Evolutionary conservation across 2,113 vertebrate genomes (phyloP).

Genomic region (Cariama cristata): DNA sequence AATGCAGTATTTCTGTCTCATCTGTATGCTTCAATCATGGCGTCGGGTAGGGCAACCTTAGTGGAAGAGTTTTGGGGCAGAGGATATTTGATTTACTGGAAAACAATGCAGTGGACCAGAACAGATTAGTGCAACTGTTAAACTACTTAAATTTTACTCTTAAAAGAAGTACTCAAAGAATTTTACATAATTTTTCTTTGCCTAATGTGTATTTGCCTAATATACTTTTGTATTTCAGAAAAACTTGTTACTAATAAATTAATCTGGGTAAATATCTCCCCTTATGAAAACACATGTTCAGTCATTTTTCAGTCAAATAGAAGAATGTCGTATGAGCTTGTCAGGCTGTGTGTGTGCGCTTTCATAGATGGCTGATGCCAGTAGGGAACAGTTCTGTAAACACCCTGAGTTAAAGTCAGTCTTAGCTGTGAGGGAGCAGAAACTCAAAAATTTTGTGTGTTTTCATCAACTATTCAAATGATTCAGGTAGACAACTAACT

Average conservation of each 20-base stretch:
- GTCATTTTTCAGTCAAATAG: background rate
- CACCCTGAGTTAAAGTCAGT: background rate
- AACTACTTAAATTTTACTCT: background rate
- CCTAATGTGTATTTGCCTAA: background rate
- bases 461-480: background rate
- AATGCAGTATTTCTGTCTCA: background rate
- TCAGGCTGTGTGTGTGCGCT: background rate
- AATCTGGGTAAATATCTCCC: background rate
- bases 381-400: background rate
- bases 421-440: background rate
- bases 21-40: background rate
- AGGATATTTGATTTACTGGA: background rate
- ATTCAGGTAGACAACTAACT: background rate
- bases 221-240: background rate
- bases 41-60: background rate
- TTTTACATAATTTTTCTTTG: background rate
- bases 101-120: background rate
- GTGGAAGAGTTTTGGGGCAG: background rate
- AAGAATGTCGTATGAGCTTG: background rate
- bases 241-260: background rate
- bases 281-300: rapidly evolving
- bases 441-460: background rate
- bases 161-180: background rate
- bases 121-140: background rate
- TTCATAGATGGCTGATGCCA: background rate